Evolutionary conservation across 2,797 vertebrate genomes (phyloP).

Genomic region (Gobionotothen gibberifrons): DNA sequence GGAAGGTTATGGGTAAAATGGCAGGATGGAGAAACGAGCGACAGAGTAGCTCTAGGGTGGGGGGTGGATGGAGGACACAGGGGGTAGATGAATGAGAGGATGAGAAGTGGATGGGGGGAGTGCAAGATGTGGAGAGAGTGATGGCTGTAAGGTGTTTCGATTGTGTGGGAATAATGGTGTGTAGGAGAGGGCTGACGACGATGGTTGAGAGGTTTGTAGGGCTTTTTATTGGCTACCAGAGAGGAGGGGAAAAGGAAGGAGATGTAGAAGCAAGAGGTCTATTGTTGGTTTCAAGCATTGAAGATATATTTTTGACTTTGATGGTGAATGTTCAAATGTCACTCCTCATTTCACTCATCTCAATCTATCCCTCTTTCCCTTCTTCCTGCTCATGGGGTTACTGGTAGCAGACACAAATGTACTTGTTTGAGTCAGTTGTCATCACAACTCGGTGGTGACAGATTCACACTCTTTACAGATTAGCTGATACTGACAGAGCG

Average conservation of each 20-base stretch:
- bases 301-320: conserved; percentile 31
- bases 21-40: conserved; percentile 39
- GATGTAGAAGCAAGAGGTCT: conserved; percentile 18
- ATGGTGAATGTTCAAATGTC: conserved; percentile 20
- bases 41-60: neutral
- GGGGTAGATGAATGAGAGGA: conserved; percentile 65
- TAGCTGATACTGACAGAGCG: conserved; percentile 54
- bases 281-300: conserved; percentile 28
- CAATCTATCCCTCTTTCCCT: conserved; percentile 30
- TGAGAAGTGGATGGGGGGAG: conserved; percentile 34
- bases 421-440: conserved; percentile 60
- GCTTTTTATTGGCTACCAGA: conserved; percentile 56
- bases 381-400: conserved; percentile 25
- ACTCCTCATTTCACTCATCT: conserved; percentile 18
- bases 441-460: conserved; percentile 60
- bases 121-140: conserved; percentile 47
- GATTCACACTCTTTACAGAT: conserved; percentile 72
- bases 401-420: conserved; percentile 52
- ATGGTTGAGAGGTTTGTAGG: conserved; percentile 52
- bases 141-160: conserved; percentile 64
- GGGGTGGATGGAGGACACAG: conserved; percentile 39
- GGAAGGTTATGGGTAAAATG: conserved; percentile 49
- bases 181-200: conserved; percentile 46
- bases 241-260: conserved; percentile 26
- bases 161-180: conserved; percentile 78